A percentile compares a stretch with the other conserved stretches of the same genome.
These are phyloP conservation scores for Nomia melanderi DNA, from an alignment of 1,140 invertebrate species.

Conservation along the genomic window DNA sequence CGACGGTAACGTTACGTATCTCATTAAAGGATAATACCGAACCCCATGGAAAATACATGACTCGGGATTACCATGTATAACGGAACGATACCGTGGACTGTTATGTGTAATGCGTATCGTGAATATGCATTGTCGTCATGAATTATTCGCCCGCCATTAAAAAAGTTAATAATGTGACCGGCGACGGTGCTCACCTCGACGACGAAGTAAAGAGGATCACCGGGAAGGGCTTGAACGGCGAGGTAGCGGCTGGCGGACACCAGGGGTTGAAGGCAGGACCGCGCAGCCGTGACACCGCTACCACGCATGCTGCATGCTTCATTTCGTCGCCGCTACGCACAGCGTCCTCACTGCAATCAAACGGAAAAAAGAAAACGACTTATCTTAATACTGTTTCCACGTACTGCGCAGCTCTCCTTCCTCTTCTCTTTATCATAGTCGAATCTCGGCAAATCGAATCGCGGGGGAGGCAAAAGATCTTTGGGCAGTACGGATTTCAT, in stretches of 20 bases:
- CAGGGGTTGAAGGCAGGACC: conserved; percentile 82
- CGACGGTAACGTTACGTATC: conserved; percentile 12
- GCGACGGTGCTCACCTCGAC: conserved; percentile 80
- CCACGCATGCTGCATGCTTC: conserved; percentile 82
- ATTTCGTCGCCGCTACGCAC: conserved; percentile 81
- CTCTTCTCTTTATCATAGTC: too few species aligned
- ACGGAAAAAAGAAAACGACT: background rate
- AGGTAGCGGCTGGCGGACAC: conserved; percentile 84
- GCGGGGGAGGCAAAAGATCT: too few species aligned
- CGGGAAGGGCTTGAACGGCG: conserved; percentile 83
- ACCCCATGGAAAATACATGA: conserved; percentile 21
- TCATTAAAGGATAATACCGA: conserved; percentile 12
- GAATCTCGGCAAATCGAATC: too few species aligned
- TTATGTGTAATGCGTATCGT: conserved; percentile 3
- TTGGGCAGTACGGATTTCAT: too few species aligned
- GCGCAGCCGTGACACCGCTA: conserved; percentile 82
- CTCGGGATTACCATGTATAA: conserved; percentile 16
- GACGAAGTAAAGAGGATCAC: conserved; percentile 85
- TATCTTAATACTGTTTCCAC: too few species aligned
- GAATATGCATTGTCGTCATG: conserved; percentile 42
- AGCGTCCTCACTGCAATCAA: conserved; percentile 78
- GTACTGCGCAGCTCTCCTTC: too few species aligned
- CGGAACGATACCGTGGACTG: conserved; percentile 28
- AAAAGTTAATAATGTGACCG: background rate
- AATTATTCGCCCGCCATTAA: conserved; percentile 1